These are phyloP conservation scores for Trachelus stipa DNA, from an alignment of 2,888 invertebrate genomes.

Conservation along the genomic window DNA sequence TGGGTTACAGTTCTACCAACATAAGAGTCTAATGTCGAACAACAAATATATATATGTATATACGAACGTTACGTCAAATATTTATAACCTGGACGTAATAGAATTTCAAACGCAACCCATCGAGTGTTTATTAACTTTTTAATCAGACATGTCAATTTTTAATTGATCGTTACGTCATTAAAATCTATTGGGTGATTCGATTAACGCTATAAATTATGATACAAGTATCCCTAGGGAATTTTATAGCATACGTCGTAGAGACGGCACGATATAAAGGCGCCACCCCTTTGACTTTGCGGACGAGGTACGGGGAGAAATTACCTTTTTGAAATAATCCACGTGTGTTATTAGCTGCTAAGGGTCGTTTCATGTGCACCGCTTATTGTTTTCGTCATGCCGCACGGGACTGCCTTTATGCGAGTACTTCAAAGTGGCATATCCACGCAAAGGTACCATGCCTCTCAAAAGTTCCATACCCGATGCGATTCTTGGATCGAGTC, in stretches of 20 bases:
- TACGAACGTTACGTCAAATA: not conserved
- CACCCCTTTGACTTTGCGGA: constrained; percentile 59
- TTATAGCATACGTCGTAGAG: not conserved
- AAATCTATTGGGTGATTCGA: not conserved
- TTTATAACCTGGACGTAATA: not conserved
- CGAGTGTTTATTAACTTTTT: too few relatives aligned
- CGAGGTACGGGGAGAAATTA: constrained; percentile 56
- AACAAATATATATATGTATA: too few relatives aligned
- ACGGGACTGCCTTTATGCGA: constrained; percentile 57
- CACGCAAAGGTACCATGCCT: constrained; percentile 34
- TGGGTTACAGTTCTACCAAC: too few relatives aligned
- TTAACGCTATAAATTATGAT: not conserved
- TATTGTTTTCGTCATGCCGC: constrained; percentile 59
- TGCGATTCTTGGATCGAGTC: not conserved
- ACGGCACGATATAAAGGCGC: constrained; percentile 23
- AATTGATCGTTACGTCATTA: not conserved
- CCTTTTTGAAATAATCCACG: constrained; percentile 64
- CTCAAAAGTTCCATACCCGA: constrained; percentile 38
- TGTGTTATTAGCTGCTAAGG: constrained; percentile 65
- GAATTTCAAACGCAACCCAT: not conserved
- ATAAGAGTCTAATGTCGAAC: too few relatives aligned
- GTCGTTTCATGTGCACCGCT: constrained; percentile 64
- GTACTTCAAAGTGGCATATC: constrained; percentile 61
- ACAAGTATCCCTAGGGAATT: not conserved
- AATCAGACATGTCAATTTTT: not conserved